Evolutionary conservation across 2,888 invertebrate species (phyloP), one percentile per base, ranked within the genome.

Genomic region (Platycnemis pennipes): DNA sequence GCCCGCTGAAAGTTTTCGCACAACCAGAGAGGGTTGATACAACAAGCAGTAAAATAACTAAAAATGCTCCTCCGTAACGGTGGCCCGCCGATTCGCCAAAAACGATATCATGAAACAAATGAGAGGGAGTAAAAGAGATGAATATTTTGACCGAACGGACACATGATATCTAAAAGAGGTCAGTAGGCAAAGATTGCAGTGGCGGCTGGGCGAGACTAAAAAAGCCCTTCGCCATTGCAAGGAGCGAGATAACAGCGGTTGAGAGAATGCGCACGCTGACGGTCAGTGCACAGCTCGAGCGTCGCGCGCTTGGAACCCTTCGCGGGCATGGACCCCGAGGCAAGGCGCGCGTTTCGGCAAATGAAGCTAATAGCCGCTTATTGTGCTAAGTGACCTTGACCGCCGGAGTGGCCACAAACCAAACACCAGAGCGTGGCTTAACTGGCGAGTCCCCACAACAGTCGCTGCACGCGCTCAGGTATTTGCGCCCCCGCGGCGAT

Each of bases 371-470:
- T 77, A 77, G 77, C 26, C 16, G 77, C 37, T 77, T 26, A 37
- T 77, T 77, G 77, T 37, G 77, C 37, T 77, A 77, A 77, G 37
- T 77, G 77, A 26, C 77, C 77, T 77, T 77, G 77, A 77, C 77
- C 77, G 77, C 37, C 37, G 37, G 13, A 77, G 31, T 77, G 77
- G 37, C 77, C 77, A 77, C 77, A 77, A 77, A 77, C 77, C 37
- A n/a, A 77, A 77, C n/a, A 26, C 11, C 37, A 8, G 77, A 37
- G 77, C 22, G 63, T 0, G 63, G 26, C 26, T 26, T 22, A 22
- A 22, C 56, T 5, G 3, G 56, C 26, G 63, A 26, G 63, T n/a
- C 26, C 22, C 63, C 63, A 63, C n/a, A n/a, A n/a, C n/a, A 37
- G 77, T 37, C 37, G 77, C 31, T 31, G 77, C 77, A 77, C 77